Percentiles rank a stretch among this genome's conserved stretches.
phyloP scores from a whole-genome alignment of 2,888 invertebrate species.

The Erpobdella octoculata region DNA sequence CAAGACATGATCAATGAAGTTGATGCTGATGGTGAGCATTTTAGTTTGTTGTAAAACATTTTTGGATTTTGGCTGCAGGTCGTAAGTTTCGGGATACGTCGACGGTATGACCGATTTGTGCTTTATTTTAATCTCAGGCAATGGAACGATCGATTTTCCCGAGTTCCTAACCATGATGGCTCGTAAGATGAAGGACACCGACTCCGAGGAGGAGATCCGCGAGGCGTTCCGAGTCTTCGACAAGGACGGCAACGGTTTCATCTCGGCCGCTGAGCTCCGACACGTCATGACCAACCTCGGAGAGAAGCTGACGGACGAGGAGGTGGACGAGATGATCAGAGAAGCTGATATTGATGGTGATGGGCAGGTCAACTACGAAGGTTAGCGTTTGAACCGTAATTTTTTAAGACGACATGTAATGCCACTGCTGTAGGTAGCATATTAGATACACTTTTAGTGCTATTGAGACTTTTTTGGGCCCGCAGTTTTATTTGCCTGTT shows the following conservation, averaged over 20 bases:
- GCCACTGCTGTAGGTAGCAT: too few relatives aligned
- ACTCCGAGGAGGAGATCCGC: conserved; percentile 95
- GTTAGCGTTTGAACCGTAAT: conserved; percentile 39
- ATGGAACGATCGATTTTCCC: conserved; percentile 99
- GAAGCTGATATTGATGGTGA: conserved; percentile 98
- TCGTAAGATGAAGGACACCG: conserved; percentile 99
- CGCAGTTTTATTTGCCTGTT: conserved; percentile 9
- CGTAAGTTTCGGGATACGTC: too few relatives aligned
- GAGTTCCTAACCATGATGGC: conserved; percentile 99
- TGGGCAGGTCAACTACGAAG: conserved; percentile 96
- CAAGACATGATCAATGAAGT: conserved; percentile 99
- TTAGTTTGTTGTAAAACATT: not conserved
- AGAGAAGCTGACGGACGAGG: conserved; percentile 96
- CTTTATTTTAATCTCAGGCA: conserved; percentile 69
- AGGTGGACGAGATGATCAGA: conserved; percentile 98
- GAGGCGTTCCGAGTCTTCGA: conserved; percentile 97
- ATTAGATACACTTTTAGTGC: not conserved
- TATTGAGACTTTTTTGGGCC: not conserved
- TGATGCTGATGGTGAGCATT: conserved; percentile 70
- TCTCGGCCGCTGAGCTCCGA: conserved; percentile 30
- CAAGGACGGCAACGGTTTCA: conserved; percentile 98
- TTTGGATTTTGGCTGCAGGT: not conserved
- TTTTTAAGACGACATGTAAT: too few relatives aligned
- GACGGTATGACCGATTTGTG: too few relatives aligned
- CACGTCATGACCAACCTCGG: conserved; percentile 33